Evolutionary conservation across 2,797 vertebrate genomes (phyloP), one percentile per base, ranked within the genome.

Genomic region (Gorsachius magnificus): DNA sequence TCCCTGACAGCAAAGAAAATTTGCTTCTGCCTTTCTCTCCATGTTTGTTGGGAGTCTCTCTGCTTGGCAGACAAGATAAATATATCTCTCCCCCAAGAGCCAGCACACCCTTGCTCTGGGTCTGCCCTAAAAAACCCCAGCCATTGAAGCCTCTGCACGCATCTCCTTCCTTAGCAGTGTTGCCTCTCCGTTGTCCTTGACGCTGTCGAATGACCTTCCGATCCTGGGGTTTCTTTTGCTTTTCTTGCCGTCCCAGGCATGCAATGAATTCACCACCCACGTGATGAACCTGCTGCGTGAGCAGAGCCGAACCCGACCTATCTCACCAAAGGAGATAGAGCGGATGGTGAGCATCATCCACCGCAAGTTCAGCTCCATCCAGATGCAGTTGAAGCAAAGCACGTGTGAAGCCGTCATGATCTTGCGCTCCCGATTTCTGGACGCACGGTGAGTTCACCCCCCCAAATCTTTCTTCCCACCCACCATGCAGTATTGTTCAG

Each of bases 281-380:
- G 99, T 99, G 97, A 99, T 99, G 99, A 99, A 99, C 97, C 98
- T 99, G 88, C 97, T 99, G 97, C 98, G 99, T 18, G 99, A 99
- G 97, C 99, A 99, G 98, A 99, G 99, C 56, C 98, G 99, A 96
- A 99, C 99, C 28, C 98, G 99, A 71, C 99, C 99, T 63, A 99
- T 99, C 97, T 99, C 99, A 0, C 99, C 99, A 5, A 99, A 99
- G 97, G 99, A 99, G 98, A 99, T 99, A 9, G 99, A 99, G 96
- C 98, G 99, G 61, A 99, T 99, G 99, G 99, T 99, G 95, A 98
- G 98, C 98, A 99, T 99, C 98, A 99, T 99, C 98, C 99, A 99
- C 97, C 99, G 99, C 98, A 99, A 99, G 98, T 99, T 99, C 98
- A 99, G 99, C 98, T 99, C 99, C 98, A 99, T 99, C 98, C 99